A percentile compares a stretch with the other conserved stretches of the same genome.
phyloP scores from a whole-genome alignment of 1,140 invertebrate genomes.

The Diachasma alloeum region DNA sequence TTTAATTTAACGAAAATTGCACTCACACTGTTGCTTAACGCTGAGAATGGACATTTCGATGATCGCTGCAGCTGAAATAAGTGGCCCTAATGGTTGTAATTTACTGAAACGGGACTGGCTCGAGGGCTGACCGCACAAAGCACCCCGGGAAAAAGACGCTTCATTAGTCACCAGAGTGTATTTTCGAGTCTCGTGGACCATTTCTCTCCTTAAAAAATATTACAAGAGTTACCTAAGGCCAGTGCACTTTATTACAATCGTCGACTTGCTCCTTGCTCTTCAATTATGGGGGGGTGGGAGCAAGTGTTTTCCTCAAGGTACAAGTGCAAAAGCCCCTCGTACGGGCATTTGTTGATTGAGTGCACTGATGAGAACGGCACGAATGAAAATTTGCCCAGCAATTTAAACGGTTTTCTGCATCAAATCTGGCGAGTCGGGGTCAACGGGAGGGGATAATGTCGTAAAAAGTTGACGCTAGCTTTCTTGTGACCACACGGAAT shows the following conservation, averaged over 20 bases:
- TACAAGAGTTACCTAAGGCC: not conserved
- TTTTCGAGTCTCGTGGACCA: not conserved
- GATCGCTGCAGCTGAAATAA: slow-evolving; percentile 53
- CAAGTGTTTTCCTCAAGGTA: not conserved
- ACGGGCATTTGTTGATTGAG: not conserved
- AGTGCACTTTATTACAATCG: not conserved
- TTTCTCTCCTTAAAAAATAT: not conserved
- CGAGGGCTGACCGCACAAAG: slow-evolving; percentile 48
- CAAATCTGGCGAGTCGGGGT: not conserved
- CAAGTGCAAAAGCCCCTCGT: not conserved
- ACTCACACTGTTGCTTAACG: slow-evolving; percentile 22
- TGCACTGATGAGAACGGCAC: slow-evolving; percentile 1
- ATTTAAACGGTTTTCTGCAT: slow-evolving; percentile 6
- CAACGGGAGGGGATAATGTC: not conserved
- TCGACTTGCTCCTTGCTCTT: not conserved
- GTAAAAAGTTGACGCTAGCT: slow-evolving; percentile 3
- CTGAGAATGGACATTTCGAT: slow-evolving; percentile 47
- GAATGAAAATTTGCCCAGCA: slow-evolving; percentile 5
- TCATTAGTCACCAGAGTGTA: slow-evolving; percentile 47
- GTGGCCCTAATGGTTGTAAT: slow-evolving; percentile 63
- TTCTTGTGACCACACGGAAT: not conserved
- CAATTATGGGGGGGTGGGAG: not conserved
- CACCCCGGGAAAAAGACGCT: slow-evolving; percentile 48
- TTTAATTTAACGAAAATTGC: slow-evolving; percentile 63
- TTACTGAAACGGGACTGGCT: slow-evolving; percentile 55